These are phyloP conservation scores for Aphidius gifuensis DNA, from an alignment of 1,140 invertebrate species.

Conservation along the genomic window DNA sequence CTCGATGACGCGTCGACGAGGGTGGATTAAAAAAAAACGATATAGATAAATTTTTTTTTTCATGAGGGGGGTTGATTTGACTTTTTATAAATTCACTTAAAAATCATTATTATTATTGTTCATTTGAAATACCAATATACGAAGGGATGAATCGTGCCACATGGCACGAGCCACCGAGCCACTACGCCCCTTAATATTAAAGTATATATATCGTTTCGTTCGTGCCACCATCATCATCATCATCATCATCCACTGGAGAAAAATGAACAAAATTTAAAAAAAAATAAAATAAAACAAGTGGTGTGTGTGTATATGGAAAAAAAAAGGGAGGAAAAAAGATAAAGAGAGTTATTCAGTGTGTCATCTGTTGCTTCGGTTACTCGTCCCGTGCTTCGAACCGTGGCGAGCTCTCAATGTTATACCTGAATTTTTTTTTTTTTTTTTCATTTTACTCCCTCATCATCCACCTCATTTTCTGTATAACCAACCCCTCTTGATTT, in stretches of 20 bases:
- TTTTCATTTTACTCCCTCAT: no score
- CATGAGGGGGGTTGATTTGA: conserved; percentile 29
- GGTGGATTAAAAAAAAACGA: conserved; percentile 27
- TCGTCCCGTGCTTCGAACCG: background rate
- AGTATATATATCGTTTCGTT: conserved; percentile 9
- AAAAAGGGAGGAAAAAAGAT: conserved; percentile 36
- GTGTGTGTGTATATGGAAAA: conserved; percentile 17
- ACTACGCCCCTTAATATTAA: conserved; percentile 27
- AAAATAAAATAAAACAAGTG: background rate
- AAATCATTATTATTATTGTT: conserved; percentile 29
- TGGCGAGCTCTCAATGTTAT: background rate
- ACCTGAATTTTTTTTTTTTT: no score
- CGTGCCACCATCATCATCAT: conserved; percentile 5
- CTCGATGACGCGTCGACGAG: conserved; percentile 41
- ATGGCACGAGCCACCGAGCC: conserved; percentile 38
- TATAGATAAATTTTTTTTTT: conserved; percentile 9
- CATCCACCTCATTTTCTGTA: no score
- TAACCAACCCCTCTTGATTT: no score
- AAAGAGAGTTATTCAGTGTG: conserved; percentile 39
- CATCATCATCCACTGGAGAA: no score
- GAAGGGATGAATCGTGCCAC: conserved; percentile 36
- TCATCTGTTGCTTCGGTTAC: conserved; percentile 53
- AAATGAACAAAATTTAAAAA: background rate
- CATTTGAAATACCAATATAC: conserved; percentile 23
- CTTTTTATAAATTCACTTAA: conserved; percentile 35